A percentile compares a stretch with the other conserved stretches of the same genome.
Evolutionary conservation across 2,888 invertebrate species (phyloP).

Genomic region (Eilema griseolum): DNA sequence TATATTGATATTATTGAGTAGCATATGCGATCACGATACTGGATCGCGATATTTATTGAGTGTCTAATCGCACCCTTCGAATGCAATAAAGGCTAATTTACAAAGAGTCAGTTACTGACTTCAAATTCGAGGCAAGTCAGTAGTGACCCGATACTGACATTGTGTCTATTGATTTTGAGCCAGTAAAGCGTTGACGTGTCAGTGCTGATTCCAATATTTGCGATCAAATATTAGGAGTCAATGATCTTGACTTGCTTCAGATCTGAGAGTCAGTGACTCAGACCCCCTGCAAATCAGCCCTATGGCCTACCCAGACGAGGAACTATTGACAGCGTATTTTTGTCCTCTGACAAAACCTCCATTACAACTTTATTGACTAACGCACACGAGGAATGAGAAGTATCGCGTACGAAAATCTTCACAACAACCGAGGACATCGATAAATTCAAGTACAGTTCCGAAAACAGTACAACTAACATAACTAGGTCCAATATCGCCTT

Average conservation of each 20-base stretch:
- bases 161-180: neutral
- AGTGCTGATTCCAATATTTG: neutral
- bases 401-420: neutral
- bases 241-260: neutral
- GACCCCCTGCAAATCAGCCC: neutral
- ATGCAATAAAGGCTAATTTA: neutral
- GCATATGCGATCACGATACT: too few species aligned
- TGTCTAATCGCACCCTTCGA: neutral
- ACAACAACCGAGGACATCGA: neutral
- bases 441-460: neutral
- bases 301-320: neutral
- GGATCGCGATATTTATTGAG: too few species aligned
- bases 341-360: neutral
- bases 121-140: conserved; percentile 1
- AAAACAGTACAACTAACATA: neutral
- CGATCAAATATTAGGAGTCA: neutral
- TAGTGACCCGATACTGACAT: neutral
- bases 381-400: neutral
- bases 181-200: neutral
- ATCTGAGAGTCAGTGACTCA: neutral
- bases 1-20: too few species aligned
- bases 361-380: neutral
- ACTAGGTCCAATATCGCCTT: too few species aligned
- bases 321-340: neutral
- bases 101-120: neutral